A percentile compares a stretch with the other conserved stretches of the same genome.
phyloP scores from a whole-genome alignment of 30 jellyfish, hydroid and myxozoan genomes.

The Nemopilema nomurai region DNA sequence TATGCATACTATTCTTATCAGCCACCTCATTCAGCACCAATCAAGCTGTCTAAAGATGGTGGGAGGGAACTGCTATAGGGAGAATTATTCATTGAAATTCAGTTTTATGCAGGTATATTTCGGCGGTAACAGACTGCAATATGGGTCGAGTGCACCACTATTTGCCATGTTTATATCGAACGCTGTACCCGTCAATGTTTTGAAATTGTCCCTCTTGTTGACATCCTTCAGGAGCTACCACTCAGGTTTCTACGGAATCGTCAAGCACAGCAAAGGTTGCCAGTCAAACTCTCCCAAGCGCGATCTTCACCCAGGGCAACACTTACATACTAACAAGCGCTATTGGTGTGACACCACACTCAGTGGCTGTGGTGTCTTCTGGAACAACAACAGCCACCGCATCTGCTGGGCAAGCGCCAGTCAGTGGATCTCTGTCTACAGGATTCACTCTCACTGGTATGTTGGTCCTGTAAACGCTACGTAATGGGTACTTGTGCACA shows the following conservation, averaged over 20 bases:
- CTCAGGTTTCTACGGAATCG: conserved; percentile 19
- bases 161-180: too few species aligned
- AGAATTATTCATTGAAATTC: too few species aligned
- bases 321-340: conserved; percentile 90
- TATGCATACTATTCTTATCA: too few species aligned
- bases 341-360: conserved; percentile 76
- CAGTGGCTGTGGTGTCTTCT: conserved; percentile 55
- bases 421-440: conserved; percentile 41
- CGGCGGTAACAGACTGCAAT: too few species aligned
- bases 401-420: conserved; percentile 24
- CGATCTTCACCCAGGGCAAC: conserved; percentile 76
- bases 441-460: conserved; percentile 65
- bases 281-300: conserved; percentile 47
- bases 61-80: too few species aligned
- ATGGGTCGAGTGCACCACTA: too few species aligned
- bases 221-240: conserved; percentile 15
- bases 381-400: conserved; percentile 22
- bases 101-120: too few species aligned
- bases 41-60: too few species aligned
- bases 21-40: too few species aligned
- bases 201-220: not conserved
- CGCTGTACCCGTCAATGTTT: not conserved
- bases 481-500: not conserved
- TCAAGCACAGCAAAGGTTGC: conserved; percentile 28
- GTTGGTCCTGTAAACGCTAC: not conserved